Base-by-base conservation (phyloP, 2,797 vertebrate genomes). In the Silurus lanzhouensis region DNA sequence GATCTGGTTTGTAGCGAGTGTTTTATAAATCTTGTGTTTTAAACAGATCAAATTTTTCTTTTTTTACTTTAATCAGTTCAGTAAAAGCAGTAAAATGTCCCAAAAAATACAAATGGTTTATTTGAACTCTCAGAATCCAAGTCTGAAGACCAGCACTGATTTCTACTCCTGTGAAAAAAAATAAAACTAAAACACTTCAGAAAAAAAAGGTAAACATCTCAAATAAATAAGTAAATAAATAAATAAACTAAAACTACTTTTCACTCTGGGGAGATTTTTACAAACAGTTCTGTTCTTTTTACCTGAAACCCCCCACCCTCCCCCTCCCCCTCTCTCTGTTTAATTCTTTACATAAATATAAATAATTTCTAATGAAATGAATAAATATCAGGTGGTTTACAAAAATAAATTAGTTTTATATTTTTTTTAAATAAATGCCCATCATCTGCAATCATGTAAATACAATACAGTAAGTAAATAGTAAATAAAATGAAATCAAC, bases 361-460 rank as follows among this genome's bases (percentile, higher is more conserved):
- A 81, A 81, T 82, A 76, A 82, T 75, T 71, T 67, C 22, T 74
- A 38, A 44, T 71, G 81, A 91, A 82, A 82, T 85, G 82, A 92
- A 90, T 92, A 92, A 93, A 93, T 91, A 87, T 88, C 92, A 92
- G 92, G 84, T 92, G 93, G 93, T 94, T 93, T 94, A 95, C 92
- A 95, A 92, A 93, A 89, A 91, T 90, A 90, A 88, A 82, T 79
- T 91, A 91, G 91, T 86, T 86, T 90, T 87, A 86, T 92, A 91
- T 90, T 70, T 90, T 89, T 90, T 20, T 91, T 84, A 92, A 93
- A 93, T 94, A 92, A 92, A 92, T 90, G 90, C 90, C 88, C 74
- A 81, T 83, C 83, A 87, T 90, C 81, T 88, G 86, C 75, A 72
- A 55, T 90, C 55, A 89, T 85, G 90, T 88, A 81, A 75, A 87